A percentile compares a stretch with the other conserved stretches of the same genome.
Evolutionary conservation across 1,140 invertebrate genomes (phyloP).

Genomic region (Plodia interpunctella): DNA sequence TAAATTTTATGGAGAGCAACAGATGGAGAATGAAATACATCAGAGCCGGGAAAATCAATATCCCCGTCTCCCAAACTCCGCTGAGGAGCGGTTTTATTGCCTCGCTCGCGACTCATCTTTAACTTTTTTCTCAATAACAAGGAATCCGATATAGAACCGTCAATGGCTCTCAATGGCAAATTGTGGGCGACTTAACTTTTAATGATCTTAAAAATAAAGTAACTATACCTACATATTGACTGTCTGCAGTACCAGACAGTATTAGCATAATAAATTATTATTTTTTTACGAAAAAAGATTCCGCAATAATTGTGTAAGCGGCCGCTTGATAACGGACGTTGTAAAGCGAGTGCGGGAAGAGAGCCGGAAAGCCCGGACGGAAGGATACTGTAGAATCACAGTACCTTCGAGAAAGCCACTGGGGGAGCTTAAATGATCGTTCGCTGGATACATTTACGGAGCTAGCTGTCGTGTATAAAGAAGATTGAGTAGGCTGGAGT

Average conservation of each 20-base stretch:
- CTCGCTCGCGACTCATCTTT: constrained; percentile 29
- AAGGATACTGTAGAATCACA: constrained; percentile 28
- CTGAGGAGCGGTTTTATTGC: constrained; percentile 49
- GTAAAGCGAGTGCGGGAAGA: constrained; percentile 28
- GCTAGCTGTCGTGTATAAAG: constrained; percentile 5
- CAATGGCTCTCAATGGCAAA: neutral
- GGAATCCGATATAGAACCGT: constrained; percentile 13
- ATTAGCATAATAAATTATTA: neutral
- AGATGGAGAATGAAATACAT: constrained; percentile 71
- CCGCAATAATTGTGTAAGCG: constrained; percentile 19
- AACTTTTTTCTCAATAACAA: constrained; percentile 31
- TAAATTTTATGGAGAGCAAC: constrained; percentile 73
- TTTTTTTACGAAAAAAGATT: neutral
- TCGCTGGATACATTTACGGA: constrained; percentile 5
- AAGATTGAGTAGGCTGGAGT: neutral
- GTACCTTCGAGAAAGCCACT: constrained; percentile 17
- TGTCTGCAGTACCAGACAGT: neutral
- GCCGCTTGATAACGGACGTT: constrained; percentile 28
- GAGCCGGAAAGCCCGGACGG: constrained; percentile 22
- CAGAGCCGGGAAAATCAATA: constrained; percentile 63
- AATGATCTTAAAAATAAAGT: neutral
- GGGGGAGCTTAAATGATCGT: constrained; percentile 14
- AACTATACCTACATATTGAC: neutral
- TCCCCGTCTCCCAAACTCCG: constrained; percentile 57
- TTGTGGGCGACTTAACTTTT: neutral